Evolutionary conservation across 2,888 invertebrate species (phyloP).

Genomic region (Venustoraphidia nigricollis): DNA sequence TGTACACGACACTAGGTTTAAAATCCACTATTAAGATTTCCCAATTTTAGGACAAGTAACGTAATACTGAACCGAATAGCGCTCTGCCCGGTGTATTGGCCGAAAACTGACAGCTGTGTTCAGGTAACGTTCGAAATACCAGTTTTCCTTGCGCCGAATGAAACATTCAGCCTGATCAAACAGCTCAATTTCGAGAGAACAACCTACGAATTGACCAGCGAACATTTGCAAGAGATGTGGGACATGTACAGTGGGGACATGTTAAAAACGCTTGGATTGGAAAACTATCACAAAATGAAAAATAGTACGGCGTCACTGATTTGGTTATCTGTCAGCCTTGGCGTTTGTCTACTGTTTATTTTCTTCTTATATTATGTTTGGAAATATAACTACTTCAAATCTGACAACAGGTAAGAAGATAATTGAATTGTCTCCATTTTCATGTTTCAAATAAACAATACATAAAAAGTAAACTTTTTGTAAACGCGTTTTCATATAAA

Average conservation of each 20-base stretch:
- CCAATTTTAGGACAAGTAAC: constrained; percentile 25
- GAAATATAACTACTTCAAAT: constrained; percentile 31
- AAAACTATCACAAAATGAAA: not conserved
- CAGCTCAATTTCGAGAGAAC: too few relatives aligned
- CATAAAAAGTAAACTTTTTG: too few relatives aligned
- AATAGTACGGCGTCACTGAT: not conserved
- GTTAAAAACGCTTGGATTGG: not conserved
- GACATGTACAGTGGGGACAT: not conserved
- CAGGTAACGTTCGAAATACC: constrained; percentile 28
- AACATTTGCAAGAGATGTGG: not conserved
- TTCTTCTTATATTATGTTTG: constrained; percentile 29
- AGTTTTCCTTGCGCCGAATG: constrained; percentile 17
- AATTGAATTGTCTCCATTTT: not conserved
- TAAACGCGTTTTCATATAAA: too few relatives aligned
- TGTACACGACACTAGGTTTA: too few relatives aligned
- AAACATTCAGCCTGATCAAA: too few relatives aligned
- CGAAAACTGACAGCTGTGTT: constrained; percentile 25
- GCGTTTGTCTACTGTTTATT: constrained; percentile 13
- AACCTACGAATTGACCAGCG: not conserved
- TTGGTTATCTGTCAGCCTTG: not conserved
- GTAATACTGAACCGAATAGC: constrained; percentile 24
- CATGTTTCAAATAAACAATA: too few relatives aligned
- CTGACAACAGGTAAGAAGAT: constrained; percentile 26
- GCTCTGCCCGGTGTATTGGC: constrained; percentile 31
- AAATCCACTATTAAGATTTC: too few relatives aligned